Evolutionary conservation across 2,797 vertebrate genomes (phyloP), one percentile per base, ranked within the genome.

Genomic region (Hapalemur alaotrensis): DNA sequence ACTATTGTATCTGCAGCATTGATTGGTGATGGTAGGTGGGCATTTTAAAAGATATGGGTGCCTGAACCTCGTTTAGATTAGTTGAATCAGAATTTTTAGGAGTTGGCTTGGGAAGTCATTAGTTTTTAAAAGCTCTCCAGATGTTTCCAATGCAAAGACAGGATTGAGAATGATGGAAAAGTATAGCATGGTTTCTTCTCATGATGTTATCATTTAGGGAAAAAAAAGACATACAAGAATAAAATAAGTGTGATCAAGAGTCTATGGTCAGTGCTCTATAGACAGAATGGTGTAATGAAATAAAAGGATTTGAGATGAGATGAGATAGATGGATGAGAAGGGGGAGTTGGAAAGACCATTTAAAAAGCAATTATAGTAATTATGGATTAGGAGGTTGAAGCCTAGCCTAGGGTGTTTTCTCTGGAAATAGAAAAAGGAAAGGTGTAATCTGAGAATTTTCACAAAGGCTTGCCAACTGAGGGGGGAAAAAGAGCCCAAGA

Each of bases 351-450:
- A 91, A 95, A 88, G 43, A 70, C 63, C 22, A 43, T 81, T 93
- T 91, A 92, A 91, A 95, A 93, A 93, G 69, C 91, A 97, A 97
- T 82, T 96, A 75, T 28, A 83, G 88, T 94, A 97, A 96, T 95
- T 95, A 92, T 92, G 85, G 91, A 97, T 96, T 96, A 94, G 82
- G 85, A 94, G 25, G 13, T n/a, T 79, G 89, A 96, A 91, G 82
- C 28, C 43, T 96, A 91, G 82, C 46, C 86, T 85, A 78, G 69
- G 81, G 61, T 84, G 23, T 32, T 86, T 95, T 97, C 94, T 91
- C 89, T 96, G 85, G 76, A 93, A 95, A 89, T 70, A 89, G 50
- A 59, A 59, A 90, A 84, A 89, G 80, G 20, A 82, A 93, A 91
- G 79, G 59, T 93, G 57, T 94, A 95, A 91, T 93, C 89, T 89